Evolutionary conservation across 35 echinoderm and acorn worm genomes (phyloP), one percentile per base, ranked within the genome.

Genomic region (Eucidaris tribuloides): DNA sequence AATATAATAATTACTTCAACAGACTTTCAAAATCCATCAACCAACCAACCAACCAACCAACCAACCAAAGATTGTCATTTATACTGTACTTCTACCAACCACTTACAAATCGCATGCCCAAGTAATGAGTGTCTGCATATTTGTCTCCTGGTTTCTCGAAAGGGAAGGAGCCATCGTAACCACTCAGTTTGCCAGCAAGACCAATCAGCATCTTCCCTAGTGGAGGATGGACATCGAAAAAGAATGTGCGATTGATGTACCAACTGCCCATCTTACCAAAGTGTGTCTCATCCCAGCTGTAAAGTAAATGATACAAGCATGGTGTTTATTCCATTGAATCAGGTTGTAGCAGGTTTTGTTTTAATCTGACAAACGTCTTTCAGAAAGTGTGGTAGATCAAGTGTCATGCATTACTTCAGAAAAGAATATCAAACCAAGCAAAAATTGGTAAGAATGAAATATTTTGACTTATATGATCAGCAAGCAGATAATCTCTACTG

Each of bases 191-290:
- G n/a, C 94, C 94, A 36, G 94, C 74, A 24, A 89, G 48, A 42
- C 94, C 94, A 55, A 97, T 97, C 65, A 97, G 48, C 94, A 97
- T 97, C 94, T 97, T 97, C 79, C 94, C 94, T 55, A 97, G 78
- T 30, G 94, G 94, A 23, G 94, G 94, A 79, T 97, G 94, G 5
- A 97, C 94, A 92, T 97, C 94, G 92, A 97, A 97, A 62, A 97
- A 97, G 45, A 97, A 97, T 81, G 90, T 92, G 77, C 94, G 88
- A 77, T 97, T 97, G 76, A 97, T 97, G 45, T 97, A 97, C 66
- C 89, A 97, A 71, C 94, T 97, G 25, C 89, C 94, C 94, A 97
- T 97, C 66, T 97, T 97, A 34, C 94, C 94, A 92, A 97, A 97
- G 57, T 97, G 94, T 62, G 94, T 97, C 62, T 97, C 94, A 97